These are phyloP conservation scores for Sebastes fasciatus DNA, from an alignment of 2,113 vertebrate species.

Conservation along the genomic window DNA sequence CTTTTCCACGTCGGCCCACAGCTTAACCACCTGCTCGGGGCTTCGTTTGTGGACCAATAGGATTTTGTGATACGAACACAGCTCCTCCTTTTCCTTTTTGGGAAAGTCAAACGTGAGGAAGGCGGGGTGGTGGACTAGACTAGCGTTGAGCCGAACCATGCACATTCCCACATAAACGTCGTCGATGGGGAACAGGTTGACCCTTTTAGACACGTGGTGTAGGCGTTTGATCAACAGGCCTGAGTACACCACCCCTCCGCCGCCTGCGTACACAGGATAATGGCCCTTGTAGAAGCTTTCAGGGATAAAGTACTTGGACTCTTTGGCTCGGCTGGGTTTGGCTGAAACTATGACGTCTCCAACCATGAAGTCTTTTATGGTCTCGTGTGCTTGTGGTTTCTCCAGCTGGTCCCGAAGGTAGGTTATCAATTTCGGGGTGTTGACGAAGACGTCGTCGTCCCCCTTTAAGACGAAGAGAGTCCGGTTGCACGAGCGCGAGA, in stretches of 20 bases:
- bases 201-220: slow-evolving; percentile 59
- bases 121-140: slow-evolving; percentile 71
- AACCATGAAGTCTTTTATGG: slow-evolving; percentile 73
- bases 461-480: slow-evolving; percentile 82
- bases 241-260: slow-evolving; percentile 84
- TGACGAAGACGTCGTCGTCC: slow-evolving; percentile 85
- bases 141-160: slow-evolving; percentile 72
- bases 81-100: slow-evolving; percentile 38
- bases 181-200: slow-evolving; percentile 85
- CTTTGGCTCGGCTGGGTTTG: slow-evolving; percentile 26
- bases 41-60: slow-evolving; percentile 81
- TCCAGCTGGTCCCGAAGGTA: slow-evolving; percentile 65
- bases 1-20: slow-evolving; percentile 65
- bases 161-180: slow-evolving; percentile 87
- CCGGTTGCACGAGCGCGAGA: slow-evolving; percentile 58
- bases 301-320: slow-evolving; percentile 83
- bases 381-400: not conserved
- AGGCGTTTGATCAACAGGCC: slow-evolving; percentile 75
- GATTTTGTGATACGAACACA: slow-evolving; percentile 75
- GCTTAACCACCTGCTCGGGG: slow-evolving; percentile 60
- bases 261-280: slow-evolving; percentile 82
- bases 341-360: slow-evolving; percentile 76
- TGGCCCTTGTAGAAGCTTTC: slow-evolving; percentile 77
- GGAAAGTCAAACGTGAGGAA: slow-evolving; percentile 83
- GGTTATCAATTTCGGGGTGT: slow-evolving; percentile 73